Percentiles rank a stretch among this genome's conserved stretches.
Conservation (phyloP, 2,113 vertebrate species). For the Oophaga pumilio region DNA sequence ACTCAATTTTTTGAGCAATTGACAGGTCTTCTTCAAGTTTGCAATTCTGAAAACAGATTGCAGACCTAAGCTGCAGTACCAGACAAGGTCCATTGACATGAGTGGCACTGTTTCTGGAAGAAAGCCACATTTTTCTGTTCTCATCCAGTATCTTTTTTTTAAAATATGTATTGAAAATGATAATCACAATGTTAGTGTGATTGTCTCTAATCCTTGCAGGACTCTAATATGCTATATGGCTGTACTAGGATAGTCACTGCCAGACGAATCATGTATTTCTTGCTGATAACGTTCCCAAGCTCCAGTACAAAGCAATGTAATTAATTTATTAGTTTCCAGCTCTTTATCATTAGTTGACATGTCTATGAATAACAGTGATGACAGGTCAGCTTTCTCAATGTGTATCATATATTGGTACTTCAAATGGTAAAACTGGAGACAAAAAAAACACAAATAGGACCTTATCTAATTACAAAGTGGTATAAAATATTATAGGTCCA, state of each 20-base stretch:
- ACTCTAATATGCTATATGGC: neutral
- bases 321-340: neutral
- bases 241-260: neutral
- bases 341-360: constrained; percentile 5
- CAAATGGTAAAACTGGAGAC: too few species aligned
- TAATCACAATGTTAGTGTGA: neutral
- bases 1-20: too few species aligned
- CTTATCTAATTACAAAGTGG: too few species aligned
- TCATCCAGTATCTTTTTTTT: neutral
- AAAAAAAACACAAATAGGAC: too few species aligned
- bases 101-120: too few species aligned
- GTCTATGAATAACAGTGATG: neutral
- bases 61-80: too few species aligned
- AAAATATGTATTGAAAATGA: neutral
- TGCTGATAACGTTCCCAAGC: neutral
- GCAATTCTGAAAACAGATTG: too few species aligned
- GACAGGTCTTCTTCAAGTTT: too few species aligned
- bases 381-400: neutral
- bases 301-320: neutral
- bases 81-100: too few species aligned
- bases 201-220: neutral
- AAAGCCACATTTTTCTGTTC: neutral
- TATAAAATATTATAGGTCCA: too few species aligned
- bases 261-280: neutral
- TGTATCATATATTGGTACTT: too few species aligned